Evolutionary conservation across 1,140 invertebrate species (phyloP), one percentile per base, ranked within the genome.

Genomic region (Araneus ventricosus): DNA sequence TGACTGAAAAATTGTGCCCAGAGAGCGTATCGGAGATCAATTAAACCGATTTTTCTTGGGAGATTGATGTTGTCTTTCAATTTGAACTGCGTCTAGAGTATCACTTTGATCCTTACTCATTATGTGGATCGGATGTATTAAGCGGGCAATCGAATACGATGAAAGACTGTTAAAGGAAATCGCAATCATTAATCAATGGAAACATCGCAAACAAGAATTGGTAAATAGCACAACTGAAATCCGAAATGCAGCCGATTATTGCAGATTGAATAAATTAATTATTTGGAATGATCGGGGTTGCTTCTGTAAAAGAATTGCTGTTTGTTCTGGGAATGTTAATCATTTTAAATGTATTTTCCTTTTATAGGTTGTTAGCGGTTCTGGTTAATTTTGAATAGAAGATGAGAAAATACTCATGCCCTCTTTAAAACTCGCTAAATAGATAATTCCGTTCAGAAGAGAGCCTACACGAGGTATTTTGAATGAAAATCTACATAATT

Each of bases 11-110:
- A 63, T 63, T 8, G 8, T 57, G 20, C 61, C 8, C 5, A 30
- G 17, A 1, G 37, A 79, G 27, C 20, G 75, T 34, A 79, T 79
- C 30, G 75, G 37, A 79, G 75, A 37, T 79, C 75, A 79, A 79
- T 79, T 79, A 79, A 79, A 79, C n/a, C 75, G 75, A 79, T 79
- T 79, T 79, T 79, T 20, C 75, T 39, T 39, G 2, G 37, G 75
- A 79, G 75, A 79, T 79, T 34, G 30, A 79, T 24, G 34, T 79
- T 34, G 30, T 79, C 75, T 37, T 79, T 79, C 75, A 22, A 37
- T 79, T 39, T 14, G n/a, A 22, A 30, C 24, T 39, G 20, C 37
- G 14, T 39, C 17, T 24, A 34, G 30, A 37, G 75, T 39, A 34
- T 39, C 75, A 30, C 37, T 79, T 14, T 79, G 75, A 34, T 79